Evolutionary conservation across 2,888 invertebrate genomes (phyloP).

Genomic region (Steinernema carpocapsae): DNA sequence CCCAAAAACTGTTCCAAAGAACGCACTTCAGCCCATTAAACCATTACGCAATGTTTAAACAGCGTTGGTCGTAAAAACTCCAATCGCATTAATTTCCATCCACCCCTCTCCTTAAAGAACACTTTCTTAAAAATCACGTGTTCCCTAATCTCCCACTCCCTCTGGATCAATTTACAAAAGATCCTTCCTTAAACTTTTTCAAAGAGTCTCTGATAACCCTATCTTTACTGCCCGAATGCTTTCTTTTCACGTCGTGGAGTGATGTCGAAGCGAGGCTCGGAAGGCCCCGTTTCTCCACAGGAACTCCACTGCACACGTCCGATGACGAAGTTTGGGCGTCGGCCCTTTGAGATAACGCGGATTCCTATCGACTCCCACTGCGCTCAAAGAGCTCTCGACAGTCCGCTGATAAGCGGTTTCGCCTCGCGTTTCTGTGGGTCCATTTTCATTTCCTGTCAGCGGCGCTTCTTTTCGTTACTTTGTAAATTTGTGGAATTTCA

Average conservation of each 20-base stretch:
- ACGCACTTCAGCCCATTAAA: no score
- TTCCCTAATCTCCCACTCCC: no score
- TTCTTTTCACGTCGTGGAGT: not conserved
- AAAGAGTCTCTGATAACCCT: not conserved
- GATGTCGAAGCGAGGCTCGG: not conserved
- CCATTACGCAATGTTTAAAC: no score
- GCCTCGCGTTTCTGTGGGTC: not conserved
- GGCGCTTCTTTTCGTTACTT: not conserved
- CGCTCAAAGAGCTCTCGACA: slow-evolving; percentile 2
- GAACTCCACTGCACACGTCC: not conserved
- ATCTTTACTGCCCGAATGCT: not conserved
- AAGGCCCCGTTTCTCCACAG: not conserved
- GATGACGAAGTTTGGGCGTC: slow-evolving; percentile 25
- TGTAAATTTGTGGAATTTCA: not conserved
- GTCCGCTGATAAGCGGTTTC: slow-evolving; percentile 18
- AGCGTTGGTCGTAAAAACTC: no score
- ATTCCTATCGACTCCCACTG: not conserved
- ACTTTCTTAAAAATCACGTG: no score
- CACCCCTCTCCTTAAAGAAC: no score
- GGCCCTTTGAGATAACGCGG: slow-evolving; percentile 16
- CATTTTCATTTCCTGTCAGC: not conserved
- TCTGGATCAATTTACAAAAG: no score
- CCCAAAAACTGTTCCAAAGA: no score
- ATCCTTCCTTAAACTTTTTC: no score
- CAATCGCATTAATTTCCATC: no score